Percentiles rank a stretch among this genome's conserved stretches.
These are phyloP conservation scores for Labrus mixtus DNA, from an alignment of 2,113 vertebrate genomes.

Conservation along the genomic window DNA sequence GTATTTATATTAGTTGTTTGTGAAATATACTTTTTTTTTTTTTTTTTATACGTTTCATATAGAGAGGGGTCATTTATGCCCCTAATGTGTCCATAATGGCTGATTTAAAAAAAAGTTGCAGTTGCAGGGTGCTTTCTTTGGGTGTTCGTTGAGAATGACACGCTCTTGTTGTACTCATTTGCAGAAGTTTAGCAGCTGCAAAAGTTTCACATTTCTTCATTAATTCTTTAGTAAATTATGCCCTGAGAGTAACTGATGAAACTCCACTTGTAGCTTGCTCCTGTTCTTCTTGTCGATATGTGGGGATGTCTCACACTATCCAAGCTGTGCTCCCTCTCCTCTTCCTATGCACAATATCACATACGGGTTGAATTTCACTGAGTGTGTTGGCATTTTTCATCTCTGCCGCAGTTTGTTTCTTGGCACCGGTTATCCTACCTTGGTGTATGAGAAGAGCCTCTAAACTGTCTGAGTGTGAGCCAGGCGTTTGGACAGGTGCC, in stretches of 20 bases:
- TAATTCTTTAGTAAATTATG: not conserved
- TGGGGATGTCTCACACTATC: constrained; percentile 5
- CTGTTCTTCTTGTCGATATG: constrained; percentile 14
- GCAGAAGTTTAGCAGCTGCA: not conserved
- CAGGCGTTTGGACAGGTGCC: constrained; percentile 73
- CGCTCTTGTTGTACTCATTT: not conserved
- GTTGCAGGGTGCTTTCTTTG: no score
- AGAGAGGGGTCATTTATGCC: no score
- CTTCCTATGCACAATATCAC: constrained; percentile 30
- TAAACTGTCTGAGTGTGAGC: constrained; percentile 65
- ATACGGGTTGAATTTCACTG: constrained; percentile 37
- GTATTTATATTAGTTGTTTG: no score
- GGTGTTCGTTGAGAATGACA: not conserved
- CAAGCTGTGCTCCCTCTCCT: not conserved
- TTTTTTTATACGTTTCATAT: no score
- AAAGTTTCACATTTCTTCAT: not conserved
- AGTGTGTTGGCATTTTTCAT: constrained; percentile 42
- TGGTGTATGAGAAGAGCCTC: constrained; percentile 52
- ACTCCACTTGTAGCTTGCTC: not conserved
- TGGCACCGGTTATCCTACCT: constrained; percentile 47
- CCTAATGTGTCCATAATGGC: no score
- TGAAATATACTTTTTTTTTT: no score
- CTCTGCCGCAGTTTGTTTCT: constrained; percentile 56
- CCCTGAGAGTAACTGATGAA: not conserved
- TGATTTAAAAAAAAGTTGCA: no score